Percentiles rank a stretch among this genome's conserved stretches.
phyloP scores from a whole-genome alignment of 2,113 vertebrate species.

The Zingel zingel region DNA sequence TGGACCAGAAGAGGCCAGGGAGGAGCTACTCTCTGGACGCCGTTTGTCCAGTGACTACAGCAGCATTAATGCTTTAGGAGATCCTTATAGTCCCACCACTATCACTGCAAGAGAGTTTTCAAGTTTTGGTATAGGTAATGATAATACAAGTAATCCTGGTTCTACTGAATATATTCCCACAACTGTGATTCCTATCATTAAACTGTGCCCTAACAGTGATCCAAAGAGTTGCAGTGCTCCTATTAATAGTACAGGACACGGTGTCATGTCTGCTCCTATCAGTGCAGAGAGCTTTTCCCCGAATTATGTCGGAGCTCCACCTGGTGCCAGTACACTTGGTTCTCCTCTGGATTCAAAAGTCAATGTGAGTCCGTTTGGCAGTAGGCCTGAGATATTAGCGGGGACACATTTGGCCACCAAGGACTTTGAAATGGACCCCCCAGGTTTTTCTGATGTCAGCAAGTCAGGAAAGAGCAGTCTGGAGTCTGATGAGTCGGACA shows the following conservation, averaged over 20 bases:
- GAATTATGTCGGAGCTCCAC: neutral
- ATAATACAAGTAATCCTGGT: neutral
- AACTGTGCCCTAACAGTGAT: neutral
- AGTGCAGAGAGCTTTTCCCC: neutral
- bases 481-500: neutral
- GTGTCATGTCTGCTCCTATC: too few species aligned
- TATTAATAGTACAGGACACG: neutral
- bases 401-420: neutral
- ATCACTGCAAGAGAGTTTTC: neutral
- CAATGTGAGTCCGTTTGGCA: neutral
- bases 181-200: neutral
- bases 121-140: neutral
- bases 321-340: neutral
- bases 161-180: slow-evolving; percentile 10
- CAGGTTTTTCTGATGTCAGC: neutral
- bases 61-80: neutral
- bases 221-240: neutral
- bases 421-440: neutral
- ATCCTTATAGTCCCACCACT: neutral
- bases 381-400: neutral
- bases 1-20: neutral
- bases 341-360: neutral
- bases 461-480: neutral
- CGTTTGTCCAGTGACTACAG: neutral
- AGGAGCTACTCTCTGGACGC: neutral